Conservation (phyloP, 2,888 invertebrate species). For the Drosophila flavopinicola region DNA sequence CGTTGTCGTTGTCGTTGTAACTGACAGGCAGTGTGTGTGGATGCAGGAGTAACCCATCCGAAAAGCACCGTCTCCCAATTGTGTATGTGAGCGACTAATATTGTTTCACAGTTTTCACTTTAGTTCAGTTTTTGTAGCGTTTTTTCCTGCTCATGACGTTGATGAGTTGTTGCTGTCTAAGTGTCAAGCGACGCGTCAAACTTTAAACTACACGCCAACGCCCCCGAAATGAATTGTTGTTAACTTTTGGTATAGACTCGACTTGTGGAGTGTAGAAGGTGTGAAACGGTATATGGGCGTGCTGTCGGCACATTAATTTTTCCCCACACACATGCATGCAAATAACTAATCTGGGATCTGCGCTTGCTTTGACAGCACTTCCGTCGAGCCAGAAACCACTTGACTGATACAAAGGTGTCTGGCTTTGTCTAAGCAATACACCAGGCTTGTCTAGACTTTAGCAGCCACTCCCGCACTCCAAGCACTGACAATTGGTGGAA, state of each 20-base stretch:
- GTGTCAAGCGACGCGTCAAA: conserved; percentile 80
- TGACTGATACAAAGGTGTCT: conserved; percentile 69
- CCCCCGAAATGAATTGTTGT: conserved; percentile 71
- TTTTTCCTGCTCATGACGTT: conserved; percentile 69
- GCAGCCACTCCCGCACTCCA: conserved; percentile 39
- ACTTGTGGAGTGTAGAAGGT: neutral
- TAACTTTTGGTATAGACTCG: conserved; percentile 24
- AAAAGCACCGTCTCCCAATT: conserved; percentile 24
- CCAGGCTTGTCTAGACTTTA: conserved; percentile 64
- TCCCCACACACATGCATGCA: neutral
- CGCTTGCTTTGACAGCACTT: conserved; percentile 73
- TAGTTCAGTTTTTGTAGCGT: conserved; percentile 35
- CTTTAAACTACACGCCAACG: conserved; percentile 77
- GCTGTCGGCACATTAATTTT: conserved; percentile 73
- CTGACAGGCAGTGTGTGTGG: conserved; percentile 35
- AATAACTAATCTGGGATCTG: conserved; percentile 70
- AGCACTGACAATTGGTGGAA: conserved; percentile 35
- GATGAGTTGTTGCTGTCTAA: conserved; percentile 81
- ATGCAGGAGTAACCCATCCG: conserved; percentile 33
- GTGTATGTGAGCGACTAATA: conserved; percentile 64
- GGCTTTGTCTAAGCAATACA: conserved; percentile 48
- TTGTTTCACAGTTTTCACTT: conserved; percentile 69
- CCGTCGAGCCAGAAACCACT: conserved; percentile 57
- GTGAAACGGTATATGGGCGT: conserved; percentile 30
- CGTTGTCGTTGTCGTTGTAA: conserved; percentile 26